phyloP scores from a whole-genome alignment of 2,797 vertebrate species.

The Ibycter americanus region DNA sequence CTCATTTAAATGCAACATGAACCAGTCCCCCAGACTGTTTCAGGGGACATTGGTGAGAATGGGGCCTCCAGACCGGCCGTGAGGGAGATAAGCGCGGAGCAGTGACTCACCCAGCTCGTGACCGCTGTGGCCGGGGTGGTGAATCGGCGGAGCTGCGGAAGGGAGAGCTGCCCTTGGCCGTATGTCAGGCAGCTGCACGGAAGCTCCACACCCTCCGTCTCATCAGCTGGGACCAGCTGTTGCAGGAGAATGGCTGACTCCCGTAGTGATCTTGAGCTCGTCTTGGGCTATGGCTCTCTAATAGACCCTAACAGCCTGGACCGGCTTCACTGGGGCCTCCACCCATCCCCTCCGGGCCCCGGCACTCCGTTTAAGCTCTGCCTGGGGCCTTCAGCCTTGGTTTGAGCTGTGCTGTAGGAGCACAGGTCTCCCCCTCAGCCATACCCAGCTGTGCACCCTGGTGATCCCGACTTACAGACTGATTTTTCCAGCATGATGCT shows the following conservation, averaged over 20 bases:
- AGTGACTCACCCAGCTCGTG: background rate
- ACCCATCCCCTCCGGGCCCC: background rate
- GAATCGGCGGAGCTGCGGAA: background rate
- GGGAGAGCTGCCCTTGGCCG: background rate
- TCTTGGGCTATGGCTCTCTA: background rate
- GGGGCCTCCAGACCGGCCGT: background rate
- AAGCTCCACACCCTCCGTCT: background rate
- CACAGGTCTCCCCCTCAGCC: rapidly evolving
- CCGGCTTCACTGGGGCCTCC: background rate
- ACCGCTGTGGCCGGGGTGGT: background rate
- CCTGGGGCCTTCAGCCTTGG: rapidly evolving
- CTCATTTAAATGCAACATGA: background rate
- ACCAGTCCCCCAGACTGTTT: background rate
- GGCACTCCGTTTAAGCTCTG: background rate
- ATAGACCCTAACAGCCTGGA: background rate
- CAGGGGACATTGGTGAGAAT: background rate
- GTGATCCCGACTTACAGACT: background rate
- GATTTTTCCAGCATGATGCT: background rate
- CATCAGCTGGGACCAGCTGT: background rate
- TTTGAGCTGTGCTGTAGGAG: background rate
- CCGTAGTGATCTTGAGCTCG: background rate
- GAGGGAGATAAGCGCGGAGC: background rate
- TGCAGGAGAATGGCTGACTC: background rate
- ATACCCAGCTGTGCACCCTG: background rate
- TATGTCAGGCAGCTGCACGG: background rate